Base-by-base conservation (phyloP, 1,140 invertebrate genomes). In the Archivesica marissinica region DNA sequence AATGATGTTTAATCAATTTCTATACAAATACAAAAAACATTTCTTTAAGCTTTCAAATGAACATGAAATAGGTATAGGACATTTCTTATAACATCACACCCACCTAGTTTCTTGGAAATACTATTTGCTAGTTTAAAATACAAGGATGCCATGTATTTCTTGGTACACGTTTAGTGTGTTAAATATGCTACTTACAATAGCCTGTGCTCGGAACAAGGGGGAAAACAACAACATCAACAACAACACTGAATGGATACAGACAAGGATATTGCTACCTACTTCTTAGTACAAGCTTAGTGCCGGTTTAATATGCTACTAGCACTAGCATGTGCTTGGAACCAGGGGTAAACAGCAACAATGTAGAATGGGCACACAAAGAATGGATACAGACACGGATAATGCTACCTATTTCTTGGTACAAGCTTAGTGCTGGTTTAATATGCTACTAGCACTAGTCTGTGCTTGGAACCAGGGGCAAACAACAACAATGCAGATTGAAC, bases 371-470 rank as follows among this genome's bases (percentile, higher is more conserved):
- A n/a, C n/a, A n/a, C n/a, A 66, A 9, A 66, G 17, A 44, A 17
- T 9, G 1, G 7, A 13, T 2, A 70, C 15, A 4, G 7, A 20
- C 9, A 38, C 20, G 25, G 47, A 44, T 1, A 70, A 2, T 70
- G 66, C 41, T 70, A 6, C 66, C 7, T 47, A 70, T 70, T 70
- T 70, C 66, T 70, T 70, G 66, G 66, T 70, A 70, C 38, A 44
- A 6, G 2, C 30, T 70, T 4, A 70, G 66, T 70, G 66, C 66
- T 70, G 41, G 66, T 70, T 70, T 25, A 17, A 70, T 44, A 70
- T 70, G 25, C 66, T n/a, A 70, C 66, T 70, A 70, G 66, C 66
- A 70, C 66, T 70, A 70, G 66, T 23, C 66, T 70, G 38, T 70
- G 66, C 66, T 70, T 25, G 38, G 66, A 30, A 44, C n/a, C n/a